Conservation (phyloP, 2,888 invertebrate species). For the Metellina segmentata region DNA sequence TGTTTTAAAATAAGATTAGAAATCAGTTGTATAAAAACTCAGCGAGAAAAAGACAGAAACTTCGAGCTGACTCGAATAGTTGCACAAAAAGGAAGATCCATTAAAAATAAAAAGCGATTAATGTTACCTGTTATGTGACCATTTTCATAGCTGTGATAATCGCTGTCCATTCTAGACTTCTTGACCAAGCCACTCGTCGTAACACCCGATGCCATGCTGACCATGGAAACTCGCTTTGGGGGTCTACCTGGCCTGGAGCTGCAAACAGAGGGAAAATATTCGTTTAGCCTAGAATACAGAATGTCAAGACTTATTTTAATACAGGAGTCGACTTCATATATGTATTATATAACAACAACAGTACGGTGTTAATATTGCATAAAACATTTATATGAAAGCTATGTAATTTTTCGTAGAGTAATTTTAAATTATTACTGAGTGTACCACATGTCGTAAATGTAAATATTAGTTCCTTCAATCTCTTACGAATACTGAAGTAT, state of each 20-base stretch:
- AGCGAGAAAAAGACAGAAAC: neutral
- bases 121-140: slow-evolving; percentile 92
- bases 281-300: neutral
- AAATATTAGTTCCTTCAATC: too few relatives aligned
- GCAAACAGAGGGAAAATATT: neutral
- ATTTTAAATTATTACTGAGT: too few relatives aligned
- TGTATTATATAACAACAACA: too few relatives aligned
- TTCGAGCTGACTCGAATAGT: neutral
- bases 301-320: too few relatives aligned
- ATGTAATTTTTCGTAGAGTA: too few relatives aligned
- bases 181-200: slow-evolving; percentile 85
- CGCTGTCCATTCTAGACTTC: slow-evolving; percentile 95
- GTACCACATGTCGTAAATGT: too few relatives aligned
- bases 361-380: too few relatives aligned
- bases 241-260: slow-evolving; percentile 78
- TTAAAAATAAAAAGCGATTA: neutral
- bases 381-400: too few relatives aligned
- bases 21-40: neutral
- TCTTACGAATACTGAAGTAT: too few relatives aligned
- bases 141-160: slow-evolving; percentile 93
- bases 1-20: neutral
- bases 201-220: slow-evolving; percentile 76
- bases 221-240: slow-evolving; percentile 77
- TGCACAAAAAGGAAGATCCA: neutral
- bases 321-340: too few relatives aligned